Base-by-base conservation (phyloP, 2,113 vertebrate genomes). In the Sceloporus tristichus region DNA sequence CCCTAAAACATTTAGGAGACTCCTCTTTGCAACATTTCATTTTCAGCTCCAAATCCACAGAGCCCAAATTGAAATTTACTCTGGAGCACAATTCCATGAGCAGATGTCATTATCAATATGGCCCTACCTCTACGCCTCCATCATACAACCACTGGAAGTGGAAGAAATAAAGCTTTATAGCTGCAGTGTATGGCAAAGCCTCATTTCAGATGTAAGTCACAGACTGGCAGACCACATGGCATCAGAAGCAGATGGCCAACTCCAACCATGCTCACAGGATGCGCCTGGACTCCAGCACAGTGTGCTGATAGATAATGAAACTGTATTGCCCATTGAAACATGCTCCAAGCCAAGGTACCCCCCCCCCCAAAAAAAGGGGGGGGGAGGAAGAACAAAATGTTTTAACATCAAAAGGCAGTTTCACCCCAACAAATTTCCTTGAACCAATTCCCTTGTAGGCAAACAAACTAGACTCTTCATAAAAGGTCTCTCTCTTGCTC, bases 401-500 rank as follows among this genome's bases (percentile, higher is more conserved):
- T 34, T 34, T 73, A 25, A 62, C 66, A 10, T 25, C 6, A 13
- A 53, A 59, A 85, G 48, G 10, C 29, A 65, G 10, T 38, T 86
- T 53, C 25, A 3, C 5, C 11, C 34, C 34, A 34, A 34, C 34
- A 34, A 34, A 34, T 34, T 34, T 34, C 34, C 34, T 34, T 34
- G 48, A 5, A n/a, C 0, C 0, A 7, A 75, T 73, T 70, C 42
- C 71, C 56, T 21, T 11, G 0, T n/a, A 16, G 10, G 25, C 21
- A 65, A 77, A 40, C 48, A 68, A 16, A 81, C 78, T 1, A 3
- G 18, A 81, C 9, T 8, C 75, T 82, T 62, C 65, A 2, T 13
- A 4, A 83, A 74, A 48, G 34, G 25, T 29, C 62, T 13, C 19
- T 82, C 0, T 34, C 34, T 40, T 9, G 16, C 9, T 0, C 53